Percentiles rank a stretch among this genome's conserved stretches.
These are phyloP conservation scores for Thalassarche chlororhynchos DNA, from an alignment of 2,113 vertebrate genomes.

Conservation along the genomic window DNA sequence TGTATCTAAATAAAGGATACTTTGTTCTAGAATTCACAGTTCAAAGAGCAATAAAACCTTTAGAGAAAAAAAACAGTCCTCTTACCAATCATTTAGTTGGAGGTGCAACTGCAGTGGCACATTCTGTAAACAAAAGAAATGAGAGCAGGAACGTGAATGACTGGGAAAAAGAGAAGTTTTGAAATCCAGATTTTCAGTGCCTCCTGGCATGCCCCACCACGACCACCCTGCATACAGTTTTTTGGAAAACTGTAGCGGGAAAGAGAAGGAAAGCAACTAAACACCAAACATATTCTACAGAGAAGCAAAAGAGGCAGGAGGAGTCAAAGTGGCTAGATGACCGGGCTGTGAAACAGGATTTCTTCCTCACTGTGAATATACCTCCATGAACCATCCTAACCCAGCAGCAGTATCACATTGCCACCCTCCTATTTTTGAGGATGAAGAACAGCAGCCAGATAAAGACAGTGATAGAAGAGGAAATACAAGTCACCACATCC, in stretches of 20 bases:
- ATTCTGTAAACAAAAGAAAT: constrained; percentile 59
- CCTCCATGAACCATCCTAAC: neutral
- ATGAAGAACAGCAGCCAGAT: neutral
- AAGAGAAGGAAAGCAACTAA: neutral
- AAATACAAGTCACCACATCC: neutral
- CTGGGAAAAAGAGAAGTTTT: neutral
- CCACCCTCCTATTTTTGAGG: neutral
- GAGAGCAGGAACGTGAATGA: neutral
- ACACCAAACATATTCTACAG: neutral
- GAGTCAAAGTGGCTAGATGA: neutral
- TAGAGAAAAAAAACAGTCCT: neutral
- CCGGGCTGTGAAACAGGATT: neutral
- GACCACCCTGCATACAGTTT: neutral
- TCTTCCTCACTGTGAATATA: neutral
- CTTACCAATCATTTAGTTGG: constrained; percentile 68
- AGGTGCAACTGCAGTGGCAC: constrained; percentile 59
- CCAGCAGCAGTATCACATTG: neutral
- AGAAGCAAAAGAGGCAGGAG: neutral
- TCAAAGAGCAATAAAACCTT: neutral
- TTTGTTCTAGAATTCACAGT: neutral
- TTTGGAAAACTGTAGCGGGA: neutral
- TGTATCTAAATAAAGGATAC: neutral
- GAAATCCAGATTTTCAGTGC: neutral
- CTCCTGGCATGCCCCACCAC: neutral
- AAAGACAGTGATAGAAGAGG: neutral